These are phyloP conservation scores for Leptobrachium ailaonicum DNA, from an alignment of 2,113 vertebrate species.

Conservation along the genomic window DNA sequence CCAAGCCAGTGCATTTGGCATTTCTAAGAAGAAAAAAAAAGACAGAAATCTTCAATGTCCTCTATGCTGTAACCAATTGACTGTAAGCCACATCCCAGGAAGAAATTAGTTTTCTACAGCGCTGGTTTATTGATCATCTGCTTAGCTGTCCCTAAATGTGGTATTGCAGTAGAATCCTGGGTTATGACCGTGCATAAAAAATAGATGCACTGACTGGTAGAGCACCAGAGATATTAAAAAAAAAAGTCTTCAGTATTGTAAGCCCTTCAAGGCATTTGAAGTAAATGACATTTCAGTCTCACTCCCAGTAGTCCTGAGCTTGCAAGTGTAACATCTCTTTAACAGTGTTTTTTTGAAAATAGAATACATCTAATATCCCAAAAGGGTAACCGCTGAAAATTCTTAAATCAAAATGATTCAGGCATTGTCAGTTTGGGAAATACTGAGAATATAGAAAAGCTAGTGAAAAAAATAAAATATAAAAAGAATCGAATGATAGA, in stretches of 20 bases:
- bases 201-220: neutral
- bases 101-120: slow-evolving; percentile 8
- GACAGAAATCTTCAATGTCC: neutral
- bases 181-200: neutral
- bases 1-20: slow-evolving; percentile 17
- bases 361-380: no score
- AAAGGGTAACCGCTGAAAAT: no score
- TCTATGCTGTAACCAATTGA: slow-evolving; percentile 19
- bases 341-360: neutral
- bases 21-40: neutral
- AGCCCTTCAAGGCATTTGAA: neutral
- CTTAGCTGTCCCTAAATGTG: neutral
- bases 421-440: neutral
- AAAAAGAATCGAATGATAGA: no score
- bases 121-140: slow-evolving; percentile 20
- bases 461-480: no score
- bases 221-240: neutral
- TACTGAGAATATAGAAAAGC: no score
- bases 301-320: neutral
- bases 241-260: neutral
- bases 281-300: neutral
- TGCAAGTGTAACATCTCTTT: neutral
- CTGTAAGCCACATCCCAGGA: slow-evolving; percentile 14
- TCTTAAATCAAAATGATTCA: no score
- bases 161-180: neutral